Conservation (phyloP, 2,888 invertebrate genomes). For the Drosophila histrio region DNA sequence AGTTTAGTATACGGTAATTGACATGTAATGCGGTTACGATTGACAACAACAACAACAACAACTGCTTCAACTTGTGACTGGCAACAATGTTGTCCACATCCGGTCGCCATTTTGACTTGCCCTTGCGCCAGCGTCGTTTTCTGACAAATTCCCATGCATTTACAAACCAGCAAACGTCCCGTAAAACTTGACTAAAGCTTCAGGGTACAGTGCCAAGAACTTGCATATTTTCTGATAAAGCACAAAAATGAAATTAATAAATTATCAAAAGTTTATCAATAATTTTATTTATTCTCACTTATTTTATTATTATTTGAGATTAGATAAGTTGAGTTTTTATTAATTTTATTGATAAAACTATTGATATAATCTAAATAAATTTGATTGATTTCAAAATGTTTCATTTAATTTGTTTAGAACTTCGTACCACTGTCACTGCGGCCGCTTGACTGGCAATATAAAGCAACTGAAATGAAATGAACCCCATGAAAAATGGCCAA, state of each 20-base stretch:
- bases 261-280: neutral
- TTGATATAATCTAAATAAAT: neutral
- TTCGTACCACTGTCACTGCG: slow-evolving; percentile 37
- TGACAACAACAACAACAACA: slow-evolving; percentile 64
- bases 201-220: slow-evolving; percentile 42
- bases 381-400: neutral
- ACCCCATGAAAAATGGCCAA: slow-evolving; percentile 77
- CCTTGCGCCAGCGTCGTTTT: slow-evolving; percentile 29
- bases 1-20: slow-evolving; percentile 76
- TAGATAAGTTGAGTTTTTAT: neutral
- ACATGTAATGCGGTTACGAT: slow-evolving; percentile 78
- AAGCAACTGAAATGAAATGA: slow-evolving; percentile 75
- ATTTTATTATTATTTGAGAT: neutral
- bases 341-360: neutral
- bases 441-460: slow-evolving; percentile 54
- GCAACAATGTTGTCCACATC: slow-evolving; percentile 62
- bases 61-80: slow-evolving; percentile 28
- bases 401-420: neutral
- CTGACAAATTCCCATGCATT: slow-evolving; percentile 66
- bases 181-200: slow-evolving; percentile 41
- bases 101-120: slow-evolving; percentile 60
- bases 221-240: neutral
- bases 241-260: neutral
- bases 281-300: too few species aligned
- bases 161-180: slow-evolving; percentile 38